phyloP scores from a whole-genome alignment of 2,113 vertebrate species.

The Danionella cerebrum region DNA sequence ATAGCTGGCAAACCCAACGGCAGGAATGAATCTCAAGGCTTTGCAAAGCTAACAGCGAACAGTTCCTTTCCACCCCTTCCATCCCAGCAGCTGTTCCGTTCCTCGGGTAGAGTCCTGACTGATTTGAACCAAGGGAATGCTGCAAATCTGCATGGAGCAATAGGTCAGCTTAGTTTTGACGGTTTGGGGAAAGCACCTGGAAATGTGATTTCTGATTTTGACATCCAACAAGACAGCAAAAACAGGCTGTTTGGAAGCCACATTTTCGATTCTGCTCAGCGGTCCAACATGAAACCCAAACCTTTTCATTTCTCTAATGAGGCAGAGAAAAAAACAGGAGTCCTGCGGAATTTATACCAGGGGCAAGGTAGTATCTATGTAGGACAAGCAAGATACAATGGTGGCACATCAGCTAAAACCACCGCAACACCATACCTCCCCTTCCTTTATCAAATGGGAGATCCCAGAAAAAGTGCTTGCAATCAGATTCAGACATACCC shows the following conservation, averaged over 20 bases:
- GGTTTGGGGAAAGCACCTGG: constrained; percentile 24
- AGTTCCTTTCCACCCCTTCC: constrained; percentile 23
- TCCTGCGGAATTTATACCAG: constrained; percentile 38
- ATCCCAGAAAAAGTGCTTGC: constrained; percentile 30
- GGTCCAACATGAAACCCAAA: constrained; percentile 29
- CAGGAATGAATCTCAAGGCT: neutral
- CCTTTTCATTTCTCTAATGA: constrained; percentile 24
- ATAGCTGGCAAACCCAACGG: constrained; percentile 18
- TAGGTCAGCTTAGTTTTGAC: constrained; percentile 30
- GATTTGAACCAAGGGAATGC: constrained; percentile 30
- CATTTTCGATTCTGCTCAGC: constrained; percentile 26
- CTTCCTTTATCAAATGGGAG: constrained; percentile 35
- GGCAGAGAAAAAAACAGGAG: constrained; percentile 27
- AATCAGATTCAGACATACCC: constrained; percentile 44
- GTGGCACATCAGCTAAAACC: neutral
- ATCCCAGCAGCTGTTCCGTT: constrained; percentile 31
- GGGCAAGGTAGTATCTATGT: constrained; percentile 31
- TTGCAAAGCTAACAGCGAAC: constrained; percentile 34
- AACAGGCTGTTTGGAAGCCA: constrained; percentile 27
- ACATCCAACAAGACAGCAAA: constrained; percentile 48
- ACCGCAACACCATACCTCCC: constrained; percentile 32
- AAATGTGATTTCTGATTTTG: constrained; percentile 8
- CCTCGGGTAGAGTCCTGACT: neutral
- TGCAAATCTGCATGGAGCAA: neutral
- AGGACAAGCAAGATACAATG: constrained; percentile 28